These are phyloP conservation scores for Catajapyx aquilonaris DNA, from an alignment of 1,140 invertebrate species.

Conservation along the genomic window DNA sequence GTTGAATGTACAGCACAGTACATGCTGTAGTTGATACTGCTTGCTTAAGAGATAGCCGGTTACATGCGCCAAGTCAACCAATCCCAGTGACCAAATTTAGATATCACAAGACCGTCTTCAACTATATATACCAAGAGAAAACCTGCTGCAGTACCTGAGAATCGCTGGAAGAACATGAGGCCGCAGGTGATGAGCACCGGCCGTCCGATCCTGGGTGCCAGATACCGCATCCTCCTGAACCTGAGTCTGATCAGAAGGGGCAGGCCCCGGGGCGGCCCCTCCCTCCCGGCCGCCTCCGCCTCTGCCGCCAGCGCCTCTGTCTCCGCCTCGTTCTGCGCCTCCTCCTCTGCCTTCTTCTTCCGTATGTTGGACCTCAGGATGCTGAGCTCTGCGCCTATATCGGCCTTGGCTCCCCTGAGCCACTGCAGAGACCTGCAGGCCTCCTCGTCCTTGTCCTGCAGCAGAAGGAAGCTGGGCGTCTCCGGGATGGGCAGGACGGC, in stretches of 20 bases:
- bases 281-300: conserved; percentile 21
- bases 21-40: too few relatives aligned
- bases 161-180: conserved; percentile 64
- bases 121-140: too few relatives aligned
- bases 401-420: conserved; percentile 46
- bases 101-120: too few relatives aligned
- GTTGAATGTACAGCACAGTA: too few relatives aligned
- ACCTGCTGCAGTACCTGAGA: too few relatives aligned
- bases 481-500: conserved; percentile 40
- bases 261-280: conserved; percentile 5
- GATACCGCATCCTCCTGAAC: conserved; percentile 11
- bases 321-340: conserved; percentile 10
- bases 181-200: conserved; percentile 59
- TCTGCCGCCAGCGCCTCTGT: conserved; percentile 1
- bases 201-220: conserved; percentile 27
- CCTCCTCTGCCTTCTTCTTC: conserved; percentile 11
- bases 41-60: too few relatives aligned
- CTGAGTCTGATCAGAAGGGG: conserved; percentile 1
- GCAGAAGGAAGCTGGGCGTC: conserved; percentile 56
- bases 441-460: conserved; percentile 48
- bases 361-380: conserved; percentile 41
- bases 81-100: too few relatives aligned
- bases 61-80: too few relatives aligned
- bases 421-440: conserved; percentile 51
- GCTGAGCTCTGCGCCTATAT: conserved; percentile 42